Evolutionary conservation across 2,113 vertebrate species (phyloP).

Genomic region (Rhadina sibilatrix): DNA sequence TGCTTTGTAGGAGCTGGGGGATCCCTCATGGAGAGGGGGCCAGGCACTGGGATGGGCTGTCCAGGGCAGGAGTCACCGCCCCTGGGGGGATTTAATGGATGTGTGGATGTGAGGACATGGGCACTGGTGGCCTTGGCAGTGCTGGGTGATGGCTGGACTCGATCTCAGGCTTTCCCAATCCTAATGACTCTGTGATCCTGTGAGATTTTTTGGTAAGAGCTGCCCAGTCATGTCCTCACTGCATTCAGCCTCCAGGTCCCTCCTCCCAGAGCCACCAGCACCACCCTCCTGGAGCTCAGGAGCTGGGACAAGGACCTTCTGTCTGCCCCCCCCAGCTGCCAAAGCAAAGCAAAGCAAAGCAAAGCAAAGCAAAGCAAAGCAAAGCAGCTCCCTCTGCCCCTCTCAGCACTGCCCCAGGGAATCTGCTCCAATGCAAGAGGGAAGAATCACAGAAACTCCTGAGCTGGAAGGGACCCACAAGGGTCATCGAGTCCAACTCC

Average conservation of each 20-base stretch:
- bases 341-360: too few species aligned
- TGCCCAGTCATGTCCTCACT: background rate
- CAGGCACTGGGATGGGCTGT: background rate
- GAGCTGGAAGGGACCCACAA: background rate
- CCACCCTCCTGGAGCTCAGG: background rate
- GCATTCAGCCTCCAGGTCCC: background rate
- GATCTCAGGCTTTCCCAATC: background rate
- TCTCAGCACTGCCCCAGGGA: background rate
- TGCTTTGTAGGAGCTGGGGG: background rate
- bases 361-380: too few species aligned
- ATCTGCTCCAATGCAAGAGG: background rate
- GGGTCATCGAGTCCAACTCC: fast-evolving
- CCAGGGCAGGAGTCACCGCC: background rate
- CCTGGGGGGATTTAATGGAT: background rate
- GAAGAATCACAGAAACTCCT: background rate
- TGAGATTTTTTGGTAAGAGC: background rate
- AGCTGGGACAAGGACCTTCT: background rate
- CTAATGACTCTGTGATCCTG: background rate
- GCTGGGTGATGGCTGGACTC: background rate
- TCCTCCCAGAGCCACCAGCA: background rate
- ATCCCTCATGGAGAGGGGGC: background rate
- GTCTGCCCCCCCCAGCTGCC: background rate
- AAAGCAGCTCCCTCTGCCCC: background rate
- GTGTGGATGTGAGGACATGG: background rate
- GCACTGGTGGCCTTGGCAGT: background rate